A percentile compares a stretch with the other conserved stretches of the same genome.
Evolutionary conservation across 2,797 vertebrate genomes (phyloP).

Genomic region (Rhadinocentrus ornatus): DNA sequence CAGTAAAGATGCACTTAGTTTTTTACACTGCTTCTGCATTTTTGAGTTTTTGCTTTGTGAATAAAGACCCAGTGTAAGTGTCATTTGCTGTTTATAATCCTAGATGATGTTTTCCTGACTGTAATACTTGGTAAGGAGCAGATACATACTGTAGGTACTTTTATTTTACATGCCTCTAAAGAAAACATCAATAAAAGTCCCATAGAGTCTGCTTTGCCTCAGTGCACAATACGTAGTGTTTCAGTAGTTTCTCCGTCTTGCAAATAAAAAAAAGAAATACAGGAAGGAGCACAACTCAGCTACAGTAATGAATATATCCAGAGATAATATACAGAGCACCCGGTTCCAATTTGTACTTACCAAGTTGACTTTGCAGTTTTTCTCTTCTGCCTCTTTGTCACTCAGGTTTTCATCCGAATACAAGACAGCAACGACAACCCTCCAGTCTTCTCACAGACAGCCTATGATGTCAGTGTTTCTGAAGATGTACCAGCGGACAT

Average conservation of each 20-base stretch:
- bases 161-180: neutral
- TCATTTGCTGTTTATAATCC: neutral
- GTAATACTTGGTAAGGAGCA: neutral
- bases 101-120: neutral
- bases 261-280: constrained; percentile 9
- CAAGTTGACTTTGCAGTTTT: constrained; percentile 14
- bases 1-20: neutral
- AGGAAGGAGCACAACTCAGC: neutral
- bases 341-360: constrained; percentile 1
- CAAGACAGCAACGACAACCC: constrained; percentile 96
- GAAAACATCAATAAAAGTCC: constrained; percentile 1
- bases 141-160: neutral
- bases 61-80: neutral
- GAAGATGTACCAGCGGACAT: constrained; percentile 90
- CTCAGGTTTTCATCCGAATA: constrained; percentile 92
- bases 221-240: constrained; percentile 4
- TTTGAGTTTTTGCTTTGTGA: neutral
- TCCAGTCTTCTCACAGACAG: constrained; percentile 90
- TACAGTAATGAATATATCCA: neutral
- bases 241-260: constrained; percentile 9
- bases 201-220: constrained; percentile 2
- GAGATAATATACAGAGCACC: neutral
- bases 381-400: constrained; percentile 12
- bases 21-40: neutral
- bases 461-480: constrained; percentile 90